Evolutionary conservation across 2,797 vertebrate species (phyloP), one percentile per base, ranked within the genome.

Genomic region (Denticeps clupeoides): DNA sequence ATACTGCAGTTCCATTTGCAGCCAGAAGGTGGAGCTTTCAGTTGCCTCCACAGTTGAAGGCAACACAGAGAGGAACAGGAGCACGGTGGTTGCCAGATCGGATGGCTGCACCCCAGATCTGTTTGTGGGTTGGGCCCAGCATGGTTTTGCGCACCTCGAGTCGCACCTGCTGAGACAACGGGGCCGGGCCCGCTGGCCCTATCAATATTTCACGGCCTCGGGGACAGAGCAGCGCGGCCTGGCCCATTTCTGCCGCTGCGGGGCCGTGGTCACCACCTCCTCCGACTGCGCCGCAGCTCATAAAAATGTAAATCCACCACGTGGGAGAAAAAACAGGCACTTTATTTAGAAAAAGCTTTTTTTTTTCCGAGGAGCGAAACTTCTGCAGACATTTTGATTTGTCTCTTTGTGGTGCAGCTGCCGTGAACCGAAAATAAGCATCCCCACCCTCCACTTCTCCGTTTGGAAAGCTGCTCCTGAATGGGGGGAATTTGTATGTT

Each of bases 281-380:
- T 53, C 8, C 16, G 15, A 16, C 15, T 15, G 69, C 53, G 67
- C 69, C 61, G 53, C 65, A 62, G 40, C 65, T 77, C 65, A 73
- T 72, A 67, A 75, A 80, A 77, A 81, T 79, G 70, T 69, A 79
- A 74, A 77, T 77, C 63, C 68, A 53, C 53, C 52, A 59, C 47
- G 53, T 68, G 58, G 56, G 53, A 53, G 57, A 59, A 59, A 64
- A 58, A 58, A 63, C 63, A 44, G 35, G 42, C 13, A 18, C 43
- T 28, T 50, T 11, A 60, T 67, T 62, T 66, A 64, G 62, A 71
- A 77, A 67, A 63, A 67, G 53, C 40, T 66, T 72, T 68, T 62
- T 49, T 49, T 29, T 41, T 7, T n/a, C 25, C 15, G 35, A 18
- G 18, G 5, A 21, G 10, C 24, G 7, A 5, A 45, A 48, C 23